Base-by-base conservation (phyloP, 2,113 vertebrate genomes). In the Sitta europaea region DNA sequence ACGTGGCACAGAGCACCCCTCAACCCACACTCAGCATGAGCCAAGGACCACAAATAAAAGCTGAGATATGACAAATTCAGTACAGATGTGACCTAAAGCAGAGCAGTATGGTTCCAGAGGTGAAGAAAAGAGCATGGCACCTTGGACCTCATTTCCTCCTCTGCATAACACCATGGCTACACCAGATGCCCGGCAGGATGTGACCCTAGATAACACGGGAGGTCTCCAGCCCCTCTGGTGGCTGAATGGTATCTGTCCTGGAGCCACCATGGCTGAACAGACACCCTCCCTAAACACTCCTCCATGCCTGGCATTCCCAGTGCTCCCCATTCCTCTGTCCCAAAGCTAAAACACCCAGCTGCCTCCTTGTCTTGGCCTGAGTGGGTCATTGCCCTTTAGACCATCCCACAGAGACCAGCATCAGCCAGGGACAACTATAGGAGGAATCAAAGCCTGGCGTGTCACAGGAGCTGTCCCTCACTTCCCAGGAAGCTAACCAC, bases 61-160 rank as follows among this genome's bases (percentile, higher is more conserved):
- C 86, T 84, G 61, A 86, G 38, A 47, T 59, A 25, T 0, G 2
- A 51, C 31, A 79, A 70, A 43, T 55, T 67, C 0, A 0, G 17
- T 61, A 50, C 92, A 92, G 74, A 74, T 28, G 21, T 83, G 62
- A 43, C 42, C 59, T 83, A 48, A 79, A 47, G 29, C 43, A 63
- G 59, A 86, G 43, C 2, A 2, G 19, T 43, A 71, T 28, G 11
- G 8, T 92, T 47, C 78, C 43, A 3, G 47, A 90, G 33, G 24
- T 74, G 59, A 92, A 79, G 43, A 59, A 7, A 1, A 35, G 31
- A 76, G 31, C n/a, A 63, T 4, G 33, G 35, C 17, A 35, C 31
- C 59, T 80, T 67, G 61, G 53, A 36, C 43, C 48, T 92, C 53
- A 48, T 92, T 90, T 93, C 78, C 82, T 85, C n/a, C 71, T 79